Evolutionary conservation across 2,797 vertebrate species (phyloP).

Genomic region (Hippoglossus hippoglossus): DNA sequence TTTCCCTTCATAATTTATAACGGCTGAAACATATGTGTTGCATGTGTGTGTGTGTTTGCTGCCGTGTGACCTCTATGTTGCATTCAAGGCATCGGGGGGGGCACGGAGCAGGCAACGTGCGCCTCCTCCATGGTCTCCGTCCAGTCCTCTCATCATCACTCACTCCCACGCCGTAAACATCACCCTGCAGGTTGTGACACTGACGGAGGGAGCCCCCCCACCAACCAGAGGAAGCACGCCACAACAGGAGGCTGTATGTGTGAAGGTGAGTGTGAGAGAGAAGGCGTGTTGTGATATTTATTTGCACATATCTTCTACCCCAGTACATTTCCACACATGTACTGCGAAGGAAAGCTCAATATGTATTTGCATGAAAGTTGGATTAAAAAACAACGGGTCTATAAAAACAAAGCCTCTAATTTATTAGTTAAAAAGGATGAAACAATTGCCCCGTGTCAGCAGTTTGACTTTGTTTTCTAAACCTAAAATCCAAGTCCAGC

Average conservation of each 20-base stretch:
- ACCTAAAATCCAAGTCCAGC: slow-evolving; percentile 31
- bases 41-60: slow-evolving; percentile 27
- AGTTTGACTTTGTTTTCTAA: slow-evolving; percentile 32
- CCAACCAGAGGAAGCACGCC: slow-evolving; percentile 21
- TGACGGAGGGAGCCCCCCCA: slow-evolving; percentile 34
- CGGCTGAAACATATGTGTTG: slow-evolving; percentile 3
- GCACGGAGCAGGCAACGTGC: slow-evolving; percentile 33
- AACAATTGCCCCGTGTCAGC: slow-evolving; percentile 34
- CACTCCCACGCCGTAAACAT: slow-evolving; percentile 74
- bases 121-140: slow-evolving; percentile 31
- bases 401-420: neutral
- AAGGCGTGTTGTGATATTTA: neutral
- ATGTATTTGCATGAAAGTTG: slow-evolving; percentile 4
- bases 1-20: neutral
- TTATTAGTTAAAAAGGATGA: slow-evolving; percentile 26
- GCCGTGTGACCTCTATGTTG: slow-evolving; percentile 46
- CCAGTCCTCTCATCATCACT: slow-evolving; percentile 60
- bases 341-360: neutral
- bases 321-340: neutral
- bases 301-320: neutral
- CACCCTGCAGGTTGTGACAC: slow-evolving; percentile 60
- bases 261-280: slow-evolving; percentile 8
- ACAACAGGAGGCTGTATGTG: slow-evolving; percentile 20
- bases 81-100: slow-evolving; percentile 28
- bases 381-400: neutral